Conservation (phyloP, 2,888 invertebrate genomes). For the Cynaeus angustus region DNA sequence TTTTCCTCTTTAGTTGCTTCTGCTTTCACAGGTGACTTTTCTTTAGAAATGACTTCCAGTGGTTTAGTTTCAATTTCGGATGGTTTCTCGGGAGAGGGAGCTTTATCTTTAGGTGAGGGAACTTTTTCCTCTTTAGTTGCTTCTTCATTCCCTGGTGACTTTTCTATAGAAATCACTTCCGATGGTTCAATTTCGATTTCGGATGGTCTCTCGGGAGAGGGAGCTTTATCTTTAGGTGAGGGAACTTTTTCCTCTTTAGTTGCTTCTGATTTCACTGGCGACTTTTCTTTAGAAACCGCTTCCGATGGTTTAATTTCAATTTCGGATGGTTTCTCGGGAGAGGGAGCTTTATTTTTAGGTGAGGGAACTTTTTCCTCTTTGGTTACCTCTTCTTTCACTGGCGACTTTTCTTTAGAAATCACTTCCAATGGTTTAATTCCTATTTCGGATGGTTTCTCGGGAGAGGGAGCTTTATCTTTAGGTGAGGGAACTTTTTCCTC, state of each 20-base stretch:
- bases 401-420: background rate
- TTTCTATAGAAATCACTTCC: background rate
- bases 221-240: constrained; percentile 5
- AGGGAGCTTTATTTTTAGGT: background rate
- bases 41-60: constrained; percentile 8
- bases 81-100: constrained; percentile 3
- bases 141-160: background rate
- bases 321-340: background rate
- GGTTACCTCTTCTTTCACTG: background rate
- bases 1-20: background rate
- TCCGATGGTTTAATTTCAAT: constrained; percentile 5
- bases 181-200: constrained; percentile 4
- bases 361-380: background rate
- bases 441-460: background rate
- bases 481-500: background rate
- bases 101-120: constrained; percentile 7
- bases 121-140: background rate
- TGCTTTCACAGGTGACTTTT: background rate
- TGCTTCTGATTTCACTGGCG: background rate
- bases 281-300: background rate
- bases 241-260: constrained; percentile 1
- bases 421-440: constrained; percentile 6
- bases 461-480: background rate
- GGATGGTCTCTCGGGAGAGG: background rate
- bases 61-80: constrained; percentile 36